Evolutionary conservation across 2,888 invertebrate genomes (phyloP), one percentile per base, ranked within the genome.

Genomic region (Lepeophtheirus nordmannii): DNA sequence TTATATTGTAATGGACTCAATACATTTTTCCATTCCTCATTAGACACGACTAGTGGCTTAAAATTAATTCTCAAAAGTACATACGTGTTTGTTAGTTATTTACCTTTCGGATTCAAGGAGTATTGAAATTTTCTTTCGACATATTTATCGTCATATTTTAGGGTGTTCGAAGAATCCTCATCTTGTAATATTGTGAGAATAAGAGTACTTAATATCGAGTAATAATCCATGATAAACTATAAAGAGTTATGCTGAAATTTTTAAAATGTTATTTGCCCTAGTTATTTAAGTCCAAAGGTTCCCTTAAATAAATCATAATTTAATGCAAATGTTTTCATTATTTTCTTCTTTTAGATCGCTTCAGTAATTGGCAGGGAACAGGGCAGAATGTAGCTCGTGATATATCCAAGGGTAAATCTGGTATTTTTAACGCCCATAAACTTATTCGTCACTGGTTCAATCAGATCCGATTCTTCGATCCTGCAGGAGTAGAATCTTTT

Each of bases 311-410:
- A 12, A 39, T 17, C 23, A 20, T 40, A 17, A n/a, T n/a, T 41
- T 62, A 17, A 14, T 37, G 40, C 30, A 30, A 5, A 30, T 30
- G 30, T 30, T 5, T 30, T 30, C 7, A 1, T 41, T 22, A 41
- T 62, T 62, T 62, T 40, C 20, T 61, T 14, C 22, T 53, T 64
- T 22, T 56, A 64, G 64, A 56, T 17, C n/a, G 37, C 17, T 65
- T 58, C 58, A 65, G 65, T 58, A 56, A 65, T 58, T 65, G 65
- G 65, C 57, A 56, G 20, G 65, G 65, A 58, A 39, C 39, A 30
- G 65, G 65, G 11, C 65, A 65, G 58, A 65, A 58, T 39, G 65
- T 65, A 58, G 65, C 65, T n/a, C 23, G 65, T 30, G 65, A 65
- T 39, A 65, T 65, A 11, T 46, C 65, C 20, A 58, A 58, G 30